Evolutionary conservation across 2,888 invertebrate species (phyloP).

Genomic region (Ariolimax columbianus): DNA sequence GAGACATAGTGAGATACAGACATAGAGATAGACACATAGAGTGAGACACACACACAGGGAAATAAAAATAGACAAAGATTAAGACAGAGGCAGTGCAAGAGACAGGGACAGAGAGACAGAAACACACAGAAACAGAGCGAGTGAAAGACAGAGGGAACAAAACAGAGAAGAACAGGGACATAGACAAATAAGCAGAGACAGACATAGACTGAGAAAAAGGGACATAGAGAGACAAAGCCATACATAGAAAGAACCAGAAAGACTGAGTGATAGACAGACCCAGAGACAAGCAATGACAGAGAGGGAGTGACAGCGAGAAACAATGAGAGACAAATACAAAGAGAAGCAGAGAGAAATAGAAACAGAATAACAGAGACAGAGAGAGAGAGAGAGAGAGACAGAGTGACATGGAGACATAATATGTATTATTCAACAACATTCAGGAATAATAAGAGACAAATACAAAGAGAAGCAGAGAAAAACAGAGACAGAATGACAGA

Average conservation of each 20-base stretch:
- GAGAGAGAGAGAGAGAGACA: not conserved
- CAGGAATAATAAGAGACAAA: no score
- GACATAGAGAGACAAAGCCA: not conserved
- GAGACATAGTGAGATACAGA: no score
- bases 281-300: not conserved
- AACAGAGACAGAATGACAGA: no score
- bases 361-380: not conserved
- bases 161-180: not conserved
- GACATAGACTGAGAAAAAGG: not conserved
- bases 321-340: not conserved
- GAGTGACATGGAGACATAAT: not conserved
- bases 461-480: no score
- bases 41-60: no score
- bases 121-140: conserved; percentile 3
- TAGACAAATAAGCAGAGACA: not conserved
- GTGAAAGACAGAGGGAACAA: not conserved
- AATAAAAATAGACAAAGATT: no score
- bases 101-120: not conserved
- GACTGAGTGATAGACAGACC: not conserved
- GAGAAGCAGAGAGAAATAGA: not conserved
- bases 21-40: no score
- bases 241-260: not conserved
- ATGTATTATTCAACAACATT: no score
- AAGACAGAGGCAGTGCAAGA: no score
- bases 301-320: not conserved